phyloP scores from a whole-genome alignment of 2,888 invertebrate genomes.

The Xylota segnis region DNA sequence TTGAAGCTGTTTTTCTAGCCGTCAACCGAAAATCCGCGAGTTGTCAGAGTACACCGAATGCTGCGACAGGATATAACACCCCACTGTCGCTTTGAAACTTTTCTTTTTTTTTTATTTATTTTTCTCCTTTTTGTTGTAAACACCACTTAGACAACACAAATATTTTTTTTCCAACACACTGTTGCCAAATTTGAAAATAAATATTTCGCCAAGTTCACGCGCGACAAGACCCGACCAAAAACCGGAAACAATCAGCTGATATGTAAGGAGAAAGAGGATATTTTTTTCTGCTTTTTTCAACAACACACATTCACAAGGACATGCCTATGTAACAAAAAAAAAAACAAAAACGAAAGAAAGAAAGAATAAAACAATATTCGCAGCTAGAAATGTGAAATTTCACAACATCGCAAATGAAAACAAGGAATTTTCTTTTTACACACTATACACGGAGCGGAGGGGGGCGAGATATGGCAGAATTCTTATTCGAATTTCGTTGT shows the following conservation, averaged over 20 bases:
- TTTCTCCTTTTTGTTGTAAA: constrained; percentile 39
- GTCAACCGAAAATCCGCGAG: not conserved
- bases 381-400: constrained; percentile 54
- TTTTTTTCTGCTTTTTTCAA: constrained; percentile 11
- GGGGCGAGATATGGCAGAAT: too few species aligned
- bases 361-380: not conserved
- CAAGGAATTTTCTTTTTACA: constrained; percentile 27
- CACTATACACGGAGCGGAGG: not conserved
- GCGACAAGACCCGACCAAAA: constrained; percentile 43
- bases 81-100: not conserved
- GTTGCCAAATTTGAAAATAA: constrained; percentile 60
- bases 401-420: constrained; percentile 67
- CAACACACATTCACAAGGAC: constrained; percentile 62
- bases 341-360: not conserved
- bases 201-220: constrained; percentile 50
- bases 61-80: not conserved
- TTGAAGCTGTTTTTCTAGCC: constrained; percentile 71
- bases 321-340: constrained; percentile 27
- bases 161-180: constrained; percentile 12
- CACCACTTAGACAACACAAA: constrained; percentile 26
- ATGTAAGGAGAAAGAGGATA: constrained; percentile 44
- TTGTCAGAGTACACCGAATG: not conserved
- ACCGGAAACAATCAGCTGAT: constrained; percentile 72
- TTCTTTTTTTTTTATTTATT: constrained; percentile 28
- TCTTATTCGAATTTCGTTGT: not conserved